Evolutionary conservation across 2,113 vertebrate genomes (phyloP).

Genomic region (Podocnemis expansa): DNA sequence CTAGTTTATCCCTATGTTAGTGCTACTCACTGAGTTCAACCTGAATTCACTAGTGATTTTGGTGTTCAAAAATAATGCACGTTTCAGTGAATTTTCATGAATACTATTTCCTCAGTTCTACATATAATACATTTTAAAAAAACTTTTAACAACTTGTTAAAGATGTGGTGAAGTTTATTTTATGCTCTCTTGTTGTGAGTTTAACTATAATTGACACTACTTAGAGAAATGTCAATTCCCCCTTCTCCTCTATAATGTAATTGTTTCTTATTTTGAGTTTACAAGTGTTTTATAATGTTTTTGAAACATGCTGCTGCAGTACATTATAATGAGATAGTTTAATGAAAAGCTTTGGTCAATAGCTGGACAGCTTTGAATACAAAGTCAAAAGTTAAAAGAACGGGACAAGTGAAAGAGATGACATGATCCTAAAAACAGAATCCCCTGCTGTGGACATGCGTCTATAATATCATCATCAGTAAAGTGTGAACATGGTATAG

Average conservation of each 20-base stretch:
- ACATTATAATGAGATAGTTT: not conserved
- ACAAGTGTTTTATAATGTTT: not conserved
- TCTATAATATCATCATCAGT: not conserved
- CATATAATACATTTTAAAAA: too few species aligned
- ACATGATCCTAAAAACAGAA: not conserved
- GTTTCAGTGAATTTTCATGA: too few species aligned
- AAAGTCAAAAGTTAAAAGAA: not conserved
- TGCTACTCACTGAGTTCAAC: too few species aligned
- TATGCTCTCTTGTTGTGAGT: too few species aligned
- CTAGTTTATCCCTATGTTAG: too few species aligned
- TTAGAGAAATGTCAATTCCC: not conserved
- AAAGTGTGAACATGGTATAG: not conserved
- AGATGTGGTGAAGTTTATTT: too few species aligned
- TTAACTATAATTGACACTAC: not conserved
- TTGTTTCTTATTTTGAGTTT: not conserved
- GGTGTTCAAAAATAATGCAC: too few species aligned
- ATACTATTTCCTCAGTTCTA: too few species aligned
- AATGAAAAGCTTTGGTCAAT: not conserved
- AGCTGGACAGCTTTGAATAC: rapidly evolving
- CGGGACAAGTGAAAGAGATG: not conserved
- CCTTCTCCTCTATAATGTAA: not conserved
- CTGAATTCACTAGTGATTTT: too few species aligned
- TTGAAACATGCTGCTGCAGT: not conserved
- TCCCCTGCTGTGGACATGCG: not conserved
- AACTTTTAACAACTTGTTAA: too few species aligned